phyloP scores from a whole-genome alignment of 2,888 invertebrate genomes.

The Phragmatobia fuliginosa region DNA sequence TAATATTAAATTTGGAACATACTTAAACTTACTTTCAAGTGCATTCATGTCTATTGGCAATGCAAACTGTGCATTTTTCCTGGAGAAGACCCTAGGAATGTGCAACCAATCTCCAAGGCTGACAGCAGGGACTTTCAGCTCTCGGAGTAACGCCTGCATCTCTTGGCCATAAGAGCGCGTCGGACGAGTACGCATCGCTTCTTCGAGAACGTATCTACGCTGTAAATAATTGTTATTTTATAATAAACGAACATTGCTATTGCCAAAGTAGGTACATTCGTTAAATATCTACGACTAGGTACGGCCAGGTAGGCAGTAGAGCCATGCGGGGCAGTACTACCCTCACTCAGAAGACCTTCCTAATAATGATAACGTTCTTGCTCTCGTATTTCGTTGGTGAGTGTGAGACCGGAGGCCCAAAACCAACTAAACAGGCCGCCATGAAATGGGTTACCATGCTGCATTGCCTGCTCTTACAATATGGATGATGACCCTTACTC shows the following conservation, averaged over 20 bases:
- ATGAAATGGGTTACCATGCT: too few relatives aligned
- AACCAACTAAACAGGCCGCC: too few relatives aligned
- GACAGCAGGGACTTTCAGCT: slow-evolving; percentile 79
- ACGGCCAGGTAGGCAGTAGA: too few relatives aligned
- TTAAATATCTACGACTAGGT: not conserved
- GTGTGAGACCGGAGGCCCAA: too few relatives aligned
- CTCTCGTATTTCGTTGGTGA: too few relatives aligned
- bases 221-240: slow-evolving; percentile 57
- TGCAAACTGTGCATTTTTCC: slow-evolving; percentile 91
- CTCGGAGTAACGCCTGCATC: slow-evolving; percentile 81
- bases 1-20: too few relatives aligned
- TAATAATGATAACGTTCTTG: too few relatives aligned
- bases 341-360: too few relatives aligned
- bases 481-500: too few relatives aligned
- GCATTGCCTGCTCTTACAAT: too few relatives aligned
- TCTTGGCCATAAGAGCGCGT: slow-evolving; percentile 78
- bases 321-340: too few relatives aligned
- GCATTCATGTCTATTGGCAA: slow-evolving; percentile 88
- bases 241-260: not conserved
- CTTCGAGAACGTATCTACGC: slow-evolving; percentile 89
- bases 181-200: slow-evolving; percentile 87
- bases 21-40: slow-evolving; percentile 62
- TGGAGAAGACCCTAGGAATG: slow-evolving; percentile 91
- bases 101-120: slow-evolving; percentile 88
- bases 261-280: not conserved